Conservation (phyloP, 2,797 vertebrate genomes). For the Notamacropus eugenii region DNA sequence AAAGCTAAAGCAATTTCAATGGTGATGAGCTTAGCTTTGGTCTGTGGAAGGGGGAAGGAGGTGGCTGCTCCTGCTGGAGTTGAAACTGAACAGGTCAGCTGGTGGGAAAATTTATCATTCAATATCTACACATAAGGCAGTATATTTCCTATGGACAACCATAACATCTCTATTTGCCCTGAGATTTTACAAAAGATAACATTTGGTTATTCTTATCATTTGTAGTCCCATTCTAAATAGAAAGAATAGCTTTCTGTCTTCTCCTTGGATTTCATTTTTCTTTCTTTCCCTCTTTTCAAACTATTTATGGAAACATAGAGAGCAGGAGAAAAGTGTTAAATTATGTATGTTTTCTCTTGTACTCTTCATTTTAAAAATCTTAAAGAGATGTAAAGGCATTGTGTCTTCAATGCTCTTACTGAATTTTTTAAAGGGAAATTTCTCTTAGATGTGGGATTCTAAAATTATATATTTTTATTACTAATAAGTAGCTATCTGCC, state of each 20-base stretch:
- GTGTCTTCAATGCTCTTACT: constrained; percentile 40
- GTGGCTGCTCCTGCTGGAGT: constrained; percentile 49
- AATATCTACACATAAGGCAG: background rate
- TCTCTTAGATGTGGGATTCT: constrained; percentile 30
- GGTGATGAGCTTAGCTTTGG: background rate
- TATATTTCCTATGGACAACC: background rate
- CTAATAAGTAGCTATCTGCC: constrained; percentile 12
- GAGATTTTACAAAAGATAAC: background rate
- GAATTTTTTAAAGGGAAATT: background rate
- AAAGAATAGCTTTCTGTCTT: background rate
- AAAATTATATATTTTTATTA: constrained; percentile 30
- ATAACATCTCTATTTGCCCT: background rate
- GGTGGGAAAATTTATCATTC: background rate
- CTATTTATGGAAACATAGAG: background rate
- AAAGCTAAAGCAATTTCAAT: background rate
- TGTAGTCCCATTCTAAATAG: background rate
- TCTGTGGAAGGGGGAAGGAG: background rate
- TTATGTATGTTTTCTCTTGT: constrained; percentile 42
- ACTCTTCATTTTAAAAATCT: constrained; percentile 58
- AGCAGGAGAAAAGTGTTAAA: background rate
- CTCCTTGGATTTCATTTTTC: background rate
- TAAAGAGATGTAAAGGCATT: constrained; percentile 49
- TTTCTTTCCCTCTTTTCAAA: background rate
- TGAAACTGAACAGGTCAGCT: constrained; percentile 49
- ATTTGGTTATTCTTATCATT: background rate